Evolutionary conservation across 2,888 invertebrate species (phyloP).

Genomic region (Glaucopsyche alexis): DNA sequence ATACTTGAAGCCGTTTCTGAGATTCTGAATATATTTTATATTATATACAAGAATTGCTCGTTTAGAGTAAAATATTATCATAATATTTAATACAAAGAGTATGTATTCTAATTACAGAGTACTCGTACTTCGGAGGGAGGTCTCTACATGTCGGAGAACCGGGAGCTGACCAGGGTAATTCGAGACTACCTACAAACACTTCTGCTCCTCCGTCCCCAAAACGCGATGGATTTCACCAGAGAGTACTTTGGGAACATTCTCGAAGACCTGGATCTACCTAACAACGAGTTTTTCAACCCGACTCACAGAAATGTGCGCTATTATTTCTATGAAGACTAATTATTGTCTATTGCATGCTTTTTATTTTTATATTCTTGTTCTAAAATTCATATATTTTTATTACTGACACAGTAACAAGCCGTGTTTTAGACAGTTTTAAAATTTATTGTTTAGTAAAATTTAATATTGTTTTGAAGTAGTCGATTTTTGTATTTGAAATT

Average conservation of each 20-base stretch:
- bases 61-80: too few species aligned
- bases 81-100: too few species aligned
- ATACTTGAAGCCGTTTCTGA: too few species aligned
- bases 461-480: too few species aligned
- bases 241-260: constrained; percentile 77
- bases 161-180: constrained; percentile 77
- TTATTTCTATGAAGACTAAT: constrained; percentile 66
- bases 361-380: too few species aligned
- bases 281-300: constrained; percentile 72
- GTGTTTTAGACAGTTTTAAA: too few species aligned
- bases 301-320: constrained; percentile 64
- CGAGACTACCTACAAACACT: constrained; percentile 82
- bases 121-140: constrained; percentile 70
- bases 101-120: constrained; percentile 51
- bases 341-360: background rate
- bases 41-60: too few species aligned
- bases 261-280: constrained; percentile 70
- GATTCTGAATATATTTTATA: too few species aligned
- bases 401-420: too few species aligned
- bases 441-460: too few species aligned
- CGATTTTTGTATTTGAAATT: too few species aligned
- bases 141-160: constrained; percentile 80
- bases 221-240: constrained; percentile 77
- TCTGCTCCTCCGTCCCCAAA: constrained; percentile 78
- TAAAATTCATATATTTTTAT: too few species aligned